Percentiles rank a stretch among this genome's conserved stretches.
Conservation (phyloP, 2,113 vertebrate species). For the Carassius gibelio region DNA sequence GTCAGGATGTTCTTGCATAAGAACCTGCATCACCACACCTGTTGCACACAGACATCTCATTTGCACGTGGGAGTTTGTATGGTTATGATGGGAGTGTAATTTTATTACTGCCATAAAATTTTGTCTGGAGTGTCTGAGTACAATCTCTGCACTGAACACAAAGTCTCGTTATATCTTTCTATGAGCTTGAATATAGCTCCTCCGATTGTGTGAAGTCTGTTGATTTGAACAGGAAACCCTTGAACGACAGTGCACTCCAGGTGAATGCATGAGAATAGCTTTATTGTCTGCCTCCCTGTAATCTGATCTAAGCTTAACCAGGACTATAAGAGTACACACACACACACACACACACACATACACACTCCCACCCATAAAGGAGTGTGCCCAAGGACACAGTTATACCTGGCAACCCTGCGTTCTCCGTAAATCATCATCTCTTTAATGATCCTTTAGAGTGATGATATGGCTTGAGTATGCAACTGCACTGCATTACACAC, state of each 20-base stretch:
- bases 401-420: slow-evolving; percentile 9
- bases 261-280: slow-evolving; percentile 33
- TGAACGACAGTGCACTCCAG: slow-evolving; percentile 6
- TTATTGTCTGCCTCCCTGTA: slow-evolving; percentile 11
- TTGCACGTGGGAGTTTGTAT: background rate
- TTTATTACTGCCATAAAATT: slow-evolving; percentile 33
- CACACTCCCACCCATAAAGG: slow-evolving; percentile 27
- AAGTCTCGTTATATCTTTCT: background rate
- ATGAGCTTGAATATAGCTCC: background rate
- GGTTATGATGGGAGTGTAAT: background rate
- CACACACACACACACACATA: slow-evolving; percentile 23
- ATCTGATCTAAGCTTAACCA: slow-evolving; percentile 25
- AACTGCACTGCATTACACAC: background rate
- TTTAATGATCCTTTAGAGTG: slow-evolving; percentile 37
- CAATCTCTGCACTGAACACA: background rate
- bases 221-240: slow-evolving; percentile 30
- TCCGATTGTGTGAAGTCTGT: slow-evolving; percentile 2
- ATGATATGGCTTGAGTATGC: background rate
- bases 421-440: slow-evolving; percentile 38
- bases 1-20: background rate
- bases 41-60: background rate
- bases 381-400: slow-evolving; percentile 29
- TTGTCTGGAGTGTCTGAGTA: slow-evolving; percentile 17
- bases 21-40: background rate
- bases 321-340: slow-evolving; percentile 8